Evolutionary conservation across 2,888 invertebrate genomes (phyloP), one percentile per base, ranked within the genome.

Genomic region (Autographa gamma): DNA sequence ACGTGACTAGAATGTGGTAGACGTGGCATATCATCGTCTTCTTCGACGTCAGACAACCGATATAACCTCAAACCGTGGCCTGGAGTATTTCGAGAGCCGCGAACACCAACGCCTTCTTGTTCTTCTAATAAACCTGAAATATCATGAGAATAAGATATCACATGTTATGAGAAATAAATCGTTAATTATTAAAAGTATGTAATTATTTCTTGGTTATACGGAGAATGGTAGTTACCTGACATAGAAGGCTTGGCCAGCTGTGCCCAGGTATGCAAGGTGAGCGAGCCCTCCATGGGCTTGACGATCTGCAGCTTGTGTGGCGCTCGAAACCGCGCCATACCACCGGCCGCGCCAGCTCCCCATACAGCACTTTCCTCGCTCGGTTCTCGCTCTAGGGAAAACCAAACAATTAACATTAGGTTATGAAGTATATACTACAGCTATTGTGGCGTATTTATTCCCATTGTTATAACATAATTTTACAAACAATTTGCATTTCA

Each of bases 241-340:
- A 99, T 97, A 64, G 98, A 98, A 13, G 99, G 99, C 65, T 98
- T 98, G 60, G 99, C 99, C 60, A 99, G 96, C 81, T 98, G 98
- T 69, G 98, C 98, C 99, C 99, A 99, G 80, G 99, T 98, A 89
- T 98, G 98, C 69, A 99, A 93, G 0, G 99, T 99, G 86, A 98
- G 97, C 0, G 99, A 99, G 14, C 99, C 99, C 93, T 99, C 98
- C 93, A 99, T 96, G 0, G 98, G 98, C 88, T 99, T 99, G 6
- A 99, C 98, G 79, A 98, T 98, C 94, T 98, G 98, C 81, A 99
- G 93, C 90, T 98, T 98, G 93, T 98, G 98, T 38, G 98, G 98
- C 85, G 98, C 94, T 85, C 97, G 97, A 97, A 98, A 98, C 71
- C 96, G 95, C 18, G 92, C 91, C 61, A 90, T 89, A 0, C 93